Base-by-base conservation (phyloP, 2,113 vertebrate species). In the Apodemus sylvaticus region DNA sequence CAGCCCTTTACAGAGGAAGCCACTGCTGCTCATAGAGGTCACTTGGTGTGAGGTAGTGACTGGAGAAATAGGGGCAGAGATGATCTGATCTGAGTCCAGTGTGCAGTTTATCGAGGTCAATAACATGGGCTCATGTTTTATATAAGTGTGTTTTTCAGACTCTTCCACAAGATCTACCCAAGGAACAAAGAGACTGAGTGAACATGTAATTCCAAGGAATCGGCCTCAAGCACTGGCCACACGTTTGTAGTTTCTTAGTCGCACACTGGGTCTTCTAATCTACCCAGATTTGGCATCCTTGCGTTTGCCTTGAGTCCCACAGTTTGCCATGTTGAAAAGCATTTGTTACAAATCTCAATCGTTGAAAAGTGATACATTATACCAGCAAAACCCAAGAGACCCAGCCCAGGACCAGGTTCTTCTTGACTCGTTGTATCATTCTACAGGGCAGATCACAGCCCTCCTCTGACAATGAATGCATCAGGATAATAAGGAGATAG, bases 21-120 rank as follows among this genome's bases (percentile, higher is more conserved):
- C 22, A 68, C 13, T 22, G 55, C 1, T 0, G 0, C 82, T 45
- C 1, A 0, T 5, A 48, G 62, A 62, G 42, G 5, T 26, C 34
- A 11, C 34, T 29, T 53, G 70, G 31, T 53, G 86, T 74, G 36
- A 31, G 60, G 19, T 4, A 64, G 14, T 45, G 60, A 42, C 39
- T 51, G 0, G 1, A 70, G 51, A 76, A 39, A 55, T 11, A 19
- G 73, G 39, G 22, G 39, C 17, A 58, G 36, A 48, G 60, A 42
- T 12, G 39, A 12, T 74, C 22, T 58, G 36, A 17, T 48, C 20
- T 12, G 26, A 20, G 16, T 58, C 48, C 39, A 55, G 14, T 34
- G 73, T 77, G 22, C 82, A 77, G 12, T 58, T 51, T 70, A 17
- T 77, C 26, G 70, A 42, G 17, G 51, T 92, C 90, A 70, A 34